A percentile compares a stretch with the other conserved stretches of the same genome.
Conservation (phyloP, 2,888 invertebrate species). For the Hipparchia semele region DNA sequence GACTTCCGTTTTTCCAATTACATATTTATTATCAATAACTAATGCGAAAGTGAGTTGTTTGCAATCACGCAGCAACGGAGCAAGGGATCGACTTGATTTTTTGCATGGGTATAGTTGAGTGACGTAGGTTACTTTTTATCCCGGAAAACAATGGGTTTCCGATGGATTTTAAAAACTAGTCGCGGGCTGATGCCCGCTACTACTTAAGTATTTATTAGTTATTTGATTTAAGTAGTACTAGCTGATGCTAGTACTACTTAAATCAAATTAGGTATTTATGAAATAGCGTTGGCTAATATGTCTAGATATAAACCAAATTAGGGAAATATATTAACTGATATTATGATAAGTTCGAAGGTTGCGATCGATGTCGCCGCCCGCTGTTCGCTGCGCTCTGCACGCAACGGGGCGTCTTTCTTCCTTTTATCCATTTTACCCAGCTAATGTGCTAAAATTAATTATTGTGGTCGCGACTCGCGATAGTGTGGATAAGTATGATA, state of each 20-base stretch:
- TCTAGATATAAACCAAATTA: conserved; percentile 5
- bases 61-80: too few species aligned
- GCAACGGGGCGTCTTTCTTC: conserved; percentile 19
- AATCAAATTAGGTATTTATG: neutral
- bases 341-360: conserved; percentile 60
- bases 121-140: too few species aligned
- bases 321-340: conserved; percentile 40
- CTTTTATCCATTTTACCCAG: neutral
- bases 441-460: conserved; percentile 24
- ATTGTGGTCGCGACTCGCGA: neutral
- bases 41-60: too few species aligned
- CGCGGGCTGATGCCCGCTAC: too few species aligned
- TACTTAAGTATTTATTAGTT: too few species aligned
- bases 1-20: too few species aligned
- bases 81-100: too few species aligned
- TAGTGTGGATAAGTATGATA: neutral
- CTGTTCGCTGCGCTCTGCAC: neutral
- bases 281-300: neutral
- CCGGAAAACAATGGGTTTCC: too few species aligned
- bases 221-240: too few species aligned
- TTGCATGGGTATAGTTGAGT: too few species aligned
- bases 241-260: neutral
- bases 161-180: too few species aligned
- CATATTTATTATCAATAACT: too few species aligned
- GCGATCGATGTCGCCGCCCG: conserved; percentile 58